Evolutionary conservation across 64 coral and sea anemone genomes (phyloP), one percentile per base, ranked within the genome.

Genomic region (Stylophora pistillata): DNA sequence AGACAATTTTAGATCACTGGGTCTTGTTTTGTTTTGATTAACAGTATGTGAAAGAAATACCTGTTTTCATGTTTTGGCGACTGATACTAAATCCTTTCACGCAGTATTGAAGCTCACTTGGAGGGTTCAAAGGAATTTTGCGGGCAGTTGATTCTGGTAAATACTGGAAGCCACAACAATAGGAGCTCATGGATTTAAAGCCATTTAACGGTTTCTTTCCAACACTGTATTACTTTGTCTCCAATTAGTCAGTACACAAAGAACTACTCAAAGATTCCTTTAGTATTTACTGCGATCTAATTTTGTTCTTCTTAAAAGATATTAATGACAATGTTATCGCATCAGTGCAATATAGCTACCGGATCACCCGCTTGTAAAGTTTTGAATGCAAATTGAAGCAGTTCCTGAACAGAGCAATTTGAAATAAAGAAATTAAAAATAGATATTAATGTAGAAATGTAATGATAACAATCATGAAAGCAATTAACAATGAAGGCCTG

Each of bases 21-120:
- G 11, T 25, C 23, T 84, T 84, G 80, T 68, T 84, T 68, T 83
- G 20, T 25, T 52, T 81, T 64, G 37, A 7, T 47, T 47, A 47
- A 47, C 37, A 47, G 37, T 47, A 15, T 41, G 16, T 82, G 10
- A 34, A 82, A 30, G 10, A 15, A 58, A 64, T 58, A 62, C 0
- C 23, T 47, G 23, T 47, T 3, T 68, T 68, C 21, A 76, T 76
- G 73, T 76, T 82, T 37, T 37, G 29, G 0, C 16, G 37, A 25
- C 18, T 31, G 54, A 29, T 16, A 59, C 77, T 79, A 68, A n/a
- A 60, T 12, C 5, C 23, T 26, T 68, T 68, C 26, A 68, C 26
- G 15, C 10, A 17, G 58, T 32, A 64, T 64, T 58, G 78, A 65
- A 13, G 17, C 37, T 15, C 0, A 5, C 15, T 62, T 30, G 4